These are phyloP conservation scores for Deroptyus accipitrinus DNA, from an alignment of 2,113 vertebrate genomes.

Conservation along the genomic window DNA sequence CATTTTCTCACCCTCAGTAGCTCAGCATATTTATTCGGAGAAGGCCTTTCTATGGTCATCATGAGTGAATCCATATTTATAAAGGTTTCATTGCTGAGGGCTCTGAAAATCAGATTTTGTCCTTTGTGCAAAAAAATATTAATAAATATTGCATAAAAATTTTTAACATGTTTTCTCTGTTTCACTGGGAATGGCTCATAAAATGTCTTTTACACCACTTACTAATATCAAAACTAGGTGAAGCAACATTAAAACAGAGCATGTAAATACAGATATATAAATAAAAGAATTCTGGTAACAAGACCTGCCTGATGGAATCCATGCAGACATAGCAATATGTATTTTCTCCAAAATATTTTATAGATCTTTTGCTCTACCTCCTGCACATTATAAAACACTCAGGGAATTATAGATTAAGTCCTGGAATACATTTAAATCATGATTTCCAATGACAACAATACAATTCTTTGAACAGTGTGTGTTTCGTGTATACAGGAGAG, in stretches of 20 bases:
- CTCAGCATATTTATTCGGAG: not conserved
- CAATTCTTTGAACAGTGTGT: not conserved
- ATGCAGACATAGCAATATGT: not conserved
- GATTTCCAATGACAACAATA: not conserved
- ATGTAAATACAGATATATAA: slow-evolving; percentile 29
- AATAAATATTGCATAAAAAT: not conserved
- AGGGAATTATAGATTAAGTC: slow-evolving; percentile 24
- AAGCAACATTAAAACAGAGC: not conserved
- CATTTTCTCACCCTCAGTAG: not conserved
- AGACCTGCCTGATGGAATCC: not conserved
- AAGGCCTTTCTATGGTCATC: not conserved
- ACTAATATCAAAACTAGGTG: not conserved
- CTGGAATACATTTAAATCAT: slow-evolving; percentile 14
- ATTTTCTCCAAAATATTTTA: not conserved
- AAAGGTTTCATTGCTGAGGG: not conserved
- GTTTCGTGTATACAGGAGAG: not conserved
- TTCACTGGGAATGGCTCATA: not conserved
- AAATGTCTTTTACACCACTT: not conserved
- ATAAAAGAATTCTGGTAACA: not conserved
- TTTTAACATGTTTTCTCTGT: not conserved
- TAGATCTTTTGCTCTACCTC: not conserved
- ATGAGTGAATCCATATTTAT: not conserved
- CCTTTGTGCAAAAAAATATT: not conserved
- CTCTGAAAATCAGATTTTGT: not conserved
- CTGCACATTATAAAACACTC: slow-evolving; percentile 10